Percentiles rank a stretch among this genome's conserved stretches.
Evolutionary conservation across 2,888 invertebrate genomes (phyloP).

Genomic region (Meteorus cinctellus): DNA sequence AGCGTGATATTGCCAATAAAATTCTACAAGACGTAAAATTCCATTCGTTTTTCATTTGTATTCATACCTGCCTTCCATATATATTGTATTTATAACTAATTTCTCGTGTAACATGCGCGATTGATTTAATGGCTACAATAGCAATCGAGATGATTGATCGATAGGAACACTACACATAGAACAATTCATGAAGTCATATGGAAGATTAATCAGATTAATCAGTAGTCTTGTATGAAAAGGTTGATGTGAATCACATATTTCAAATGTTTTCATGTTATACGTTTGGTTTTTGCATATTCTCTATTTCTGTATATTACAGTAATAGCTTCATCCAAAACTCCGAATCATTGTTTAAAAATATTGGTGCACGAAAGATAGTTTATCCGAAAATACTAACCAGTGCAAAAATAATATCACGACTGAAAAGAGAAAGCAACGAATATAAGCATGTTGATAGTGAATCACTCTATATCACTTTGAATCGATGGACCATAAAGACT

Average conservation of each 20-base stretch:
- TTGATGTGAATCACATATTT: neutral
- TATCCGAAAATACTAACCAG: slow-evolving; percentile 23
- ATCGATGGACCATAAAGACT: slow-evolving; percentile 44
- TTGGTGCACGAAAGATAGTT: slow-evolving; percentile 20
- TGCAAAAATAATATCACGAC: neutral
- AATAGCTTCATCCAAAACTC: neutral
- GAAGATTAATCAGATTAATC: too few species aligned
- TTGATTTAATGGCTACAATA: slow-evolving; percentile 1
- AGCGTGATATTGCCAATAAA: slow-evolving; percentile 64
- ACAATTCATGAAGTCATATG: neutral
- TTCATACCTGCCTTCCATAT: neutral
- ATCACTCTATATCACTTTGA: slow-evolving; percentile 15
- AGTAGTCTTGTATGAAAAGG: neutral
- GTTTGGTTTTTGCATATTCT: neutral
- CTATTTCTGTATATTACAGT: neutral
- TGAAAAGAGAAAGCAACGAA: slow-evolving; percentile 3
- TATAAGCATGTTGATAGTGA: neutral
- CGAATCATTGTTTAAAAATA: slow-evolving; percentile 14
- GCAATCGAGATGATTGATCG: slow-evolving; percentile 5
- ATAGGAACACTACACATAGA: neutral
- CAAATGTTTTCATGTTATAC: neutral
- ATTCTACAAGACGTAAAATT: slow-evolving; percentile 13
- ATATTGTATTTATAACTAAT: slow-evolving; percentile 2
- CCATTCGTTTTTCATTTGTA: slow-evolving; percentile 9
- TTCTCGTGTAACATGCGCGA: neutral